phyloP scores from a whole-genome alignment of 2,113 vertebrate genomes.

The Phylloscopus trochilus region DNA sequence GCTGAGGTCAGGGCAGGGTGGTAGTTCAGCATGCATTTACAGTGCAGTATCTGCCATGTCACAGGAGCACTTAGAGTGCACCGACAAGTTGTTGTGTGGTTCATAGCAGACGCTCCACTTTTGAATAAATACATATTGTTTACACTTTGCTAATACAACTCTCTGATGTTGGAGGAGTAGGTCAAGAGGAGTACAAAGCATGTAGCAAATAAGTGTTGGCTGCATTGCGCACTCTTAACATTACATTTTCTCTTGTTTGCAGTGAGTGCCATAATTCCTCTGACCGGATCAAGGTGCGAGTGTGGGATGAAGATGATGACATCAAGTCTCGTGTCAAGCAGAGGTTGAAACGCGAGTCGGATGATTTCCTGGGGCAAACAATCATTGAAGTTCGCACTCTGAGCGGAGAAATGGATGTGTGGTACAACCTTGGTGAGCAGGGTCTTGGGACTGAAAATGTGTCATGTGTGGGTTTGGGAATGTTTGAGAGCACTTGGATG shows the following conservation, averaged over 20 bases:
- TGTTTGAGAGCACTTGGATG: neutral
- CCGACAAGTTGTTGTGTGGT: neutral
- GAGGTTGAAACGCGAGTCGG: slow-evolving; percentile 93
- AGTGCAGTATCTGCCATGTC: neutral
- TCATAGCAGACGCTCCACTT: neutral
- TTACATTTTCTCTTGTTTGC: neutral
- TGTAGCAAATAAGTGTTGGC: neutral
- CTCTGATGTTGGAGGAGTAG: neutral
- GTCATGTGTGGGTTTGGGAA: neutral
- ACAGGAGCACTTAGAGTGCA: neutral
- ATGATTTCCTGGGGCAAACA: slow-evolving; percentile 97
- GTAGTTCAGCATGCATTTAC: neutral
- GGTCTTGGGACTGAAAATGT: neutral
- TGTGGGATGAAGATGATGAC: slow-evolving; percentile 98
- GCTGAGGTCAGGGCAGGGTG: neutral
- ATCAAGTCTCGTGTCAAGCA: slow-evolving; percentile 98
- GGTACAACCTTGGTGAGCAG: slow-evolving; percentile 97
- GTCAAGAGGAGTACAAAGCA: neutral
- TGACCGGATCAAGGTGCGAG: slow-evolving; percentile 96
- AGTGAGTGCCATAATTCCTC: slow-evolving; percentile 99
- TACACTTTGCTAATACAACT: neutral
- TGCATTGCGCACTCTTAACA: neutral
- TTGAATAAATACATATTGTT: neutral
- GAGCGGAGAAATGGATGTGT: slow-evolving; percentile 98
- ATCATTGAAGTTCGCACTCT: slow-evolving; percentile 97